Evolutionary conservation across 1,140 invertebrate genomes (phyloP).

Genomic region (Mercenaria mercenaria): DNA sequence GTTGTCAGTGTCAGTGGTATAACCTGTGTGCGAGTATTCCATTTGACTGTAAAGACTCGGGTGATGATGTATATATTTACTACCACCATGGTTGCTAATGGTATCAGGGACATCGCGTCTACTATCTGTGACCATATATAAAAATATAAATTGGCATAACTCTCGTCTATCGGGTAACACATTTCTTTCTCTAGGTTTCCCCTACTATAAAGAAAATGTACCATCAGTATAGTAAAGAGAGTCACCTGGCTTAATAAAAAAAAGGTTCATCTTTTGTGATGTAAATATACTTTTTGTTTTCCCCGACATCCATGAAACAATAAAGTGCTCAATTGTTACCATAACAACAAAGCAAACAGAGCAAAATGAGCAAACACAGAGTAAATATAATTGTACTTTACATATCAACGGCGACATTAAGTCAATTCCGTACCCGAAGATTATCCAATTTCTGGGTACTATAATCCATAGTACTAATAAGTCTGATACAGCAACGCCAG

Average conservation of each 20-base stretch:
- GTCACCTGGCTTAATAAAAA: neutral
- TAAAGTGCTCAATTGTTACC: constrained; percentile 73
- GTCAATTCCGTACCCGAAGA: constrained; percentile 57
- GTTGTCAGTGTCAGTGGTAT: too few relatives aligned
- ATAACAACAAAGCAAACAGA: constrained; percentile 74
- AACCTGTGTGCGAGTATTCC: too few relatives aligned
- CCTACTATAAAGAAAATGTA: constrained; percentile 24
- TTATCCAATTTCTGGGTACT: constrained; percentile 70
- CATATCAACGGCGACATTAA: constrained; percentile 58
- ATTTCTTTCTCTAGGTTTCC: too few relatives aligned
- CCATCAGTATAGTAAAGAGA: neutral
- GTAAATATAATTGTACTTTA: constrained; percentile 64
- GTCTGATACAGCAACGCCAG: constrained; percentile 67
- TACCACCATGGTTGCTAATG: too few relatives aligned
- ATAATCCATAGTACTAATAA: constrained; percentile 66
- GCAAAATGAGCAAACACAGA: constrained; percentile 56
- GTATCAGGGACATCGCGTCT: too few relatives aligned
- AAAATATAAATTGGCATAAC: too few relatives aligned
- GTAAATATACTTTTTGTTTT: constrained; percentile 54
- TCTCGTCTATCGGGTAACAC: too few relatives aligned
- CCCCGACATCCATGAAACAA: constrained; percentile 70
- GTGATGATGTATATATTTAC: too few relatives aligned
- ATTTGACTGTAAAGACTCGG: too few relatives aligned
- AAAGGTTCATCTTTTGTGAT: neutral
- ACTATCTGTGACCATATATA: too few relatives aligned